These are phyloP conservation scores for Polydrusus pterygomalis DNA, from an alignment of 2,888 invertebrate genomes.

Conservation along the genomic window DNA sequence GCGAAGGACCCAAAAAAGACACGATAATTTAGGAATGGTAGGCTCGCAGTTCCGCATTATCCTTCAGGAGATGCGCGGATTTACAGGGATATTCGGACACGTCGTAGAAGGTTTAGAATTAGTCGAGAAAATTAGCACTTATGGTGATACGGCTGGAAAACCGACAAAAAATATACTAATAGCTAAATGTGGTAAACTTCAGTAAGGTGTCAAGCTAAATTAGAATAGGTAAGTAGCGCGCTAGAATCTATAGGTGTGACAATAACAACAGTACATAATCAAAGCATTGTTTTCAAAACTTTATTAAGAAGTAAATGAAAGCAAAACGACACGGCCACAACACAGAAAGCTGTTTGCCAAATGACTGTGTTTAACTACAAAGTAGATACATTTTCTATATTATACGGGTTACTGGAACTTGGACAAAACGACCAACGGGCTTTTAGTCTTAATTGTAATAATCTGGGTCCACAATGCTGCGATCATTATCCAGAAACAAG, in stretches of 20 bases:
- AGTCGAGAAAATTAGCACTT: slow-evolving; percentile 85
- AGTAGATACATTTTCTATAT: slow-evolving; percentile 13
- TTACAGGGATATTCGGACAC: slow-evolving; percentile 88
- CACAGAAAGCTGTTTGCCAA: slow-evolving; percentile 16
- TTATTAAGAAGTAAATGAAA: slow-evolving; percentile 12
- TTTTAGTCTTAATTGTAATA: too few species aligned
- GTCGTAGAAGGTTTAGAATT: slow-evolving; percentile 87
- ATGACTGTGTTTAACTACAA: slow-evolving; percentile 22
- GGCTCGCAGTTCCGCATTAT: slow-evolving; percentile 90
- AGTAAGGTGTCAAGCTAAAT: slow-evolving; percentile 62
- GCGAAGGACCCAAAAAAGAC: slow-evolving; percentile 86
- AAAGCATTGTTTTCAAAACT: slow-evolving; percentile 36
- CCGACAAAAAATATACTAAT: slow-evolving; percentile 84
- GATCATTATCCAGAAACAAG: too few species aligned
- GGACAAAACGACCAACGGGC: not conserved
- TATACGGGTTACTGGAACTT: slow-evolving; percentile 3
- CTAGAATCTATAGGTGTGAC: slow-evolving; percentile 49
- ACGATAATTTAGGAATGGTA: slow-evolving; percentile 87
- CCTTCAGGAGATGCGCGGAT: slow-evolving; percentile 87
- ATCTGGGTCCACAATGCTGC: too few species aligned
- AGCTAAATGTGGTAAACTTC: slow-evolving; percentile 84
- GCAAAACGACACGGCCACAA: not conserved
- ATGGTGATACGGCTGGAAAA: slow-evolving; percentile 85
- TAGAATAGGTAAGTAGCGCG: slow-evolving; percentile 42
- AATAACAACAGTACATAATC: slow-evolving; percentile 52